A percentile compares a stretch with the other conserved stretches of the same genome.
These are phyloP conservation scores for Gandaritis pyraliata DNA, from an alignment of 2,888 invertebrate genomes.

Conservation along the genomic window DNA sequence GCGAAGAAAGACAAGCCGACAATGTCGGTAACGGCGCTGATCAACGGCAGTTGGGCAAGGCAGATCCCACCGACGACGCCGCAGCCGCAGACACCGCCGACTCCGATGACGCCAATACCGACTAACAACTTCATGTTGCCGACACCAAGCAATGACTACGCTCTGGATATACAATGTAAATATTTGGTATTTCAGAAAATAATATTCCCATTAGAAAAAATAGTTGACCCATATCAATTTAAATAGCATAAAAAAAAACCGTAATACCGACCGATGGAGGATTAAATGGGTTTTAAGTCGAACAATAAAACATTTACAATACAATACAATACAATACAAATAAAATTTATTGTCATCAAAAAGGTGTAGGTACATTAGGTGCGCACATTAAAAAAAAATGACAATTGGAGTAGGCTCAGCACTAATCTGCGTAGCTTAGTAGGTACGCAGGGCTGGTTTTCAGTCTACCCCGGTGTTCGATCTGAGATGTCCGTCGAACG, in stretches of 20 bases:
- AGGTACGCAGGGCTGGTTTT: too few relatives aligned
- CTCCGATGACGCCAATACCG: conserved; percentile 53
- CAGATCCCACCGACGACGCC: conserved; percentile 64
- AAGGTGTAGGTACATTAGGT: too few relatives aligned
- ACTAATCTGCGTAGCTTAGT: too few relatives aligned
- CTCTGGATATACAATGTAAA: conserved; percentile 81
- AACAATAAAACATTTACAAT: neutral
- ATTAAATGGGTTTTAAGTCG: too few relatives aligned
- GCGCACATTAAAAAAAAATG: too few relatives aligned
- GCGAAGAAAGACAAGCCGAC: conserved; percentile 95
- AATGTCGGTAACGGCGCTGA: conserved; percentile 93
- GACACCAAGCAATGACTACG: conserved; percentile 72
- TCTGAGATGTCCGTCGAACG: too few relatives aligned
- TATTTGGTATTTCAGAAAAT: conserved; percentile 44
- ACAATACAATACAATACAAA: too few relatives aligned
- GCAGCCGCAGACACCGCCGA: conserved; percentile 57
- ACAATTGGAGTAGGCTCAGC: too few relatives aligned
- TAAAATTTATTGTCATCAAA: too few relatives aligned
- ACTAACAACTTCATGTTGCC: conserved; percentile 62
- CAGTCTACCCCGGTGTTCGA: too few relatives aligned
- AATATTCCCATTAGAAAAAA: neutral
- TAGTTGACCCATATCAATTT: neutral
- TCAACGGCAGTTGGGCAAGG: conserved; percentile 87
- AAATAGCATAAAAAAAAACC: neutral
- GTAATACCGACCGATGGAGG: too few relatives aligned